These are phyloP conservation scores for Lepidonotus clava DNA, from an alignment of 2,888 invertebrate genomes.

Conservation along the genomic window DNA sequence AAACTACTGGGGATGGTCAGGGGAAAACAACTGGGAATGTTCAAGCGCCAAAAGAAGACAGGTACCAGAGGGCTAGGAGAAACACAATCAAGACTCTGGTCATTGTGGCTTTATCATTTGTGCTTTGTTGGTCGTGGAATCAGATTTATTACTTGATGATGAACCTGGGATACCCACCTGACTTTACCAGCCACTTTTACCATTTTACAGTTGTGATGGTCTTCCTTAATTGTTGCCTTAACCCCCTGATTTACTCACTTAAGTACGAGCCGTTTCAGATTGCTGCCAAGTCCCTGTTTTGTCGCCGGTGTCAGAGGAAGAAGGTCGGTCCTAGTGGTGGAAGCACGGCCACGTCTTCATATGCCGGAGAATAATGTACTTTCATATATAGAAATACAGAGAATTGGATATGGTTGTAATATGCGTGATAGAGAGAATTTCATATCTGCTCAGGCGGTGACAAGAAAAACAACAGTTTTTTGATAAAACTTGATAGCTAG, in stretches of 20 bases:
- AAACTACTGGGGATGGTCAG: neutral
- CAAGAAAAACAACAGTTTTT: no score
- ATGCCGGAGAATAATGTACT: no score
- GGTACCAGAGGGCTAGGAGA: slow-evolving; percentile 27
- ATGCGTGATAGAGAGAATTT: no score
- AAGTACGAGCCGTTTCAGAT: slow-evolving; percentile 63
- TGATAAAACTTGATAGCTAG: no score
- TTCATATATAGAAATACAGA: no score
- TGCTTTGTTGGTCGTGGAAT: slow-evolving; percentile 62
- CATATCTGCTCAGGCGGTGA: no score
- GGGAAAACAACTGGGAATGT: no score
- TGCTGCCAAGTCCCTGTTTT: slow-evolving; percentile 57
- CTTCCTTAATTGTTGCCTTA: slow-evolving; percentile 62
- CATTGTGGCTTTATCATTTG: slow-evolving; percentile 59
- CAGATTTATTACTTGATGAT: slow-evolving; percentile 62
- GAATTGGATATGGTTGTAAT: no score
- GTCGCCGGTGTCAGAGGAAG: neutral
- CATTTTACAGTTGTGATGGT: slow-evolving; percentile 62
- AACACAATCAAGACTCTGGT: slow-evolving; percentile 63
- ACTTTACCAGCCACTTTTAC: slow-evolving; percentile 57
- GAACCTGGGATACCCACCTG: slow-evolving; percentile 58
- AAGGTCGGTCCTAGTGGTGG: neutral
- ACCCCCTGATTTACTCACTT: slow-evolving; percentile 62
- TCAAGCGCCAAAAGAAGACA: slow-evolving; percentile 5
- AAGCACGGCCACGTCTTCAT: neutral